These are phyloP conservation scores for Trachurus trachurus DNA, from an alignment of 2,797 vertebrate genomes.

Conservation along the genomic window DNA sequence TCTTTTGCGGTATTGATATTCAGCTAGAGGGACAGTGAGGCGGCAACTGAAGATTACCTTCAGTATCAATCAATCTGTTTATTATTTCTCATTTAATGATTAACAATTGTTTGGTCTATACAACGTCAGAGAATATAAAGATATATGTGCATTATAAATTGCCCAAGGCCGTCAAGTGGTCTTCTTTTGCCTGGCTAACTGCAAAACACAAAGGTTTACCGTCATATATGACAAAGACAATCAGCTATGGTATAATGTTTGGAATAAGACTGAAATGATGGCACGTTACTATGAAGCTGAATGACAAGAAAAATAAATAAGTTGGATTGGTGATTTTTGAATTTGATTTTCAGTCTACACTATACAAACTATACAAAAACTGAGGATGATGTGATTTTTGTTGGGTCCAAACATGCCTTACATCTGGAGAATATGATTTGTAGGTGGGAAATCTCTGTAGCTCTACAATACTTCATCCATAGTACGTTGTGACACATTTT, in stretches of 20 bases:
- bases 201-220: background rate
- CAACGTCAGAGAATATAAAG: background rate
- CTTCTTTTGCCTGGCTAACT: background rate
- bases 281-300: background rate
- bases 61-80: background rate
- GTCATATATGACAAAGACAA: background rate
- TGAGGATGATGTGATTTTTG: background rate
- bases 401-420: background rate
- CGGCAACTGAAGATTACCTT: background rate
- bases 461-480: background rate
- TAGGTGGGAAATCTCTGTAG: background rate
- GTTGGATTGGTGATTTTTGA: too few species aligned
- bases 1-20: slow-evolving; percentile 50
- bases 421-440: background rate
- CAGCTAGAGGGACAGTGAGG: slow-evolving; percentile 3
- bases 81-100: background rate
- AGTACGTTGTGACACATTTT: background rate
- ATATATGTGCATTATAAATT: background rate
- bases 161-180: background rate
- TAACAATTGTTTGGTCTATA: background rate
- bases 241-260: background rate
- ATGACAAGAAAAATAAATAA: too few species aligned
- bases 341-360: too few species aligned
- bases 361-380: too few species aligned
- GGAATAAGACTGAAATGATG: background rate